Evolutionary conservation across 2,113 vertebrate species (phyloP), one percentile per base, ranked within the genome.

Genomic region (Climacteris rufus): DNA sequence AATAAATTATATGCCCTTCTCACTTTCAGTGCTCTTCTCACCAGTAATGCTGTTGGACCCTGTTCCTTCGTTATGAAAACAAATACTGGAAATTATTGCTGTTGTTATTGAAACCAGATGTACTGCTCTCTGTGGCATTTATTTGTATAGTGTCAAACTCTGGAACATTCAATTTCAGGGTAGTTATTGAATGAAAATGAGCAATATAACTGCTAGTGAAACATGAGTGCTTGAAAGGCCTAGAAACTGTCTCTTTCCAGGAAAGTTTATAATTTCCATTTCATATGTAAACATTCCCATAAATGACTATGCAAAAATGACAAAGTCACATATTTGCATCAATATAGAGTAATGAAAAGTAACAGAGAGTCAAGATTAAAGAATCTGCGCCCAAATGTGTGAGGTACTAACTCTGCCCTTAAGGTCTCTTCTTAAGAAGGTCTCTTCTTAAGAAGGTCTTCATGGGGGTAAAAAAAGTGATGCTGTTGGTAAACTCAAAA

Each of bases 91-190:
- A 96, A 95, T 96, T 94, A 96, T 93, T 96, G 92, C 90, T 91
- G 70, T 94, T 95, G 74, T 95, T 96, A 97, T 97, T 95, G 79
- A 96, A 97, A 96, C 88, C 95, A 97, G 96, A 95, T 96, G 97
- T 91, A 84, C 78, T 69, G n/a, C 74, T 87, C 87, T 96, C 84
- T 66, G 33, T 85, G 87, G 69, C 94, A 95, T 93, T 96, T 97
- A 96, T 95, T 96, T 94, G 89, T 78, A 70, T 12, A 97, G 94
- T 83, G 94, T 96, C 92, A 93, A 74, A 93, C 50, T 89, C 70
- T 94, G 78, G 60, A 77, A 95, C 91, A 37, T 78, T 82, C 59
- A n/a, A 23, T 94, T 94, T 94, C 69, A 61, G 70, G 7, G 24
- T 66, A 84, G 72, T 83, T 94, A 85, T 37, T 94, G 31, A 91